A percentile compares a stretch with the other conserved stretches of the same genome.
These are phyloP conservation scores for Brachycybe producta DNA, from an alignment of 2,888 invertebrate species.

Conservation along the genomic window DNA sequence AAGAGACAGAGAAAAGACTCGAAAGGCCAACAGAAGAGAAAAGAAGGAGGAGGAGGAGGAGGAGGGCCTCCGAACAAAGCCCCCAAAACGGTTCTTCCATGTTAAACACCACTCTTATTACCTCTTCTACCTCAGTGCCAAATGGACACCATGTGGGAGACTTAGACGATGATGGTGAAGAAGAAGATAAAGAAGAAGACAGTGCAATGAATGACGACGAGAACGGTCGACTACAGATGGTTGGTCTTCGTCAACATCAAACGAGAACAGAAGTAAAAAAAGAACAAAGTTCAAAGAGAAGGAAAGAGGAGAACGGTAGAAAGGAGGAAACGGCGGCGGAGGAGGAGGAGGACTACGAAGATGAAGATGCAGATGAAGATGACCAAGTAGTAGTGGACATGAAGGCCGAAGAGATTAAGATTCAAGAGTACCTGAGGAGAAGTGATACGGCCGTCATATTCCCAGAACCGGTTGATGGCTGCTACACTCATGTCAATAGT, in stretches of 20 bases:
- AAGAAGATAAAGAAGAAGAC: too few relatives aligned
- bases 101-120: neutral
- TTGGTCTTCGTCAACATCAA: neutral
- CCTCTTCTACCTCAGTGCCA: slow-evolving; percentile 10
- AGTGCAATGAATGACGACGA: neutral
- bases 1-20: neutral
- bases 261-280: neutral
- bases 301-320: neutral
- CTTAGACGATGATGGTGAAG: too few relatives aligned
- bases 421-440: slow-evolving; percentile 39
- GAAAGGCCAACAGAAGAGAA: neutral
- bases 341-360: neutral
- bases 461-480: slow-evolving; percentile 37
- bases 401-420: slow-evolving; percentile 34
- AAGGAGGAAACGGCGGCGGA: neutral
- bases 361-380: neutral
- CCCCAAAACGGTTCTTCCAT: neutral
- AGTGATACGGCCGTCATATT: slow-evolving; percentile 43
- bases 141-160: neutral
- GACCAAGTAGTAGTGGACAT: neutral
- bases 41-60: neutral
- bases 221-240: too few relatives aligned
- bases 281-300: neutral
- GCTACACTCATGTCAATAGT: slow-evolving; percentile 11
- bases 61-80: too few relatives aligned